phyloP scores from a whole-genome alignment of 2,888 invertebrate genomes.

The Tribolium freemani region DNA sequence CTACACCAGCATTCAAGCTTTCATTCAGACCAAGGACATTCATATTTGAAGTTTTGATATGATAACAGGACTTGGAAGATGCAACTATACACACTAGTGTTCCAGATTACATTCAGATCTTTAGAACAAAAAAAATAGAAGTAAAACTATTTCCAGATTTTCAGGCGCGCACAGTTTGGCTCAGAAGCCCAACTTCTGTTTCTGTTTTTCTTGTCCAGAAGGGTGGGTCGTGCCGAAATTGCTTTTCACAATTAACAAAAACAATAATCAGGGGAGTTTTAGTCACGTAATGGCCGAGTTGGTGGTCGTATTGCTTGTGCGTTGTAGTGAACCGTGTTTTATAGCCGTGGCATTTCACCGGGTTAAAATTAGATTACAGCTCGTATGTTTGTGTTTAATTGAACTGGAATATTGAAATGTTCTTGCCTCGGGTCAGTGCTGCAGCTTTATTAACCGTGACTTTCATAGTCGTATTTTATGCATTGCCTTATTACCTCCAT shows the following conservation, averaged over 20 bases:
- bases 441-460: slow-evolving; percentile 47
- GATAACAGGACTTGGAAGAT: too few relatives aligned
- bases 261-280: slow-evolving; percentile 42
- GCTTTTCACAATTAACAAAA: slow-evolving; percentile 44
- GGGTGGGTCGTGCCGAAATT: slow-evolving; percentile 21
- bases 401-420: slow-evolving; percentile 50
- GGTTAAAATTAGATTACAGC: slow-evolving; percentile 48
- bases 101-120: too few relatives aligned
- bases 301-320: slow-evolving; percentile 26
- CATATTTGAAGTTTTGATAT: too few relatives aligned
- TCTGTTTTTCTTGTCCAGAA: slow-evolving; percentile 9
- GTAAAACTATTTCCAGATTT: too few relatives aligned
- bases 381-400: slow-evolving; percentile 50
- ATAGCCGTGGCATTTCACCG: slow-evolving; percentile 45
- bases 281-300: slow-evolving; percentile 33
- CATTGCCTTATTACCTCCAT: slow-evolving; percentile 44
- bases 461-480: slow-evolving; percentile 46
- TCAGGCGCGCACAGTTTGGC: not conserved
- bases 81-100: too few relatives aligned
- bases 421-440: slow-evolving; percentile 48
- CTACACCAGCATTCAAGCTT: too few relatives aligned
- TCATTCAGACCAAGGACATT: too few relatives aligned
- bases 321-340: slow-evolving; percentile 43
- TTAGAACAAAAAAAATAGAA: too few relatives aligned
- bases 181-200: not conserved